These are phyloP conservation scores for Fissipunctia ypsillon DNA, from an alignment of 2,888 invertebrate species.

Conservation along the genomic window DNA sequence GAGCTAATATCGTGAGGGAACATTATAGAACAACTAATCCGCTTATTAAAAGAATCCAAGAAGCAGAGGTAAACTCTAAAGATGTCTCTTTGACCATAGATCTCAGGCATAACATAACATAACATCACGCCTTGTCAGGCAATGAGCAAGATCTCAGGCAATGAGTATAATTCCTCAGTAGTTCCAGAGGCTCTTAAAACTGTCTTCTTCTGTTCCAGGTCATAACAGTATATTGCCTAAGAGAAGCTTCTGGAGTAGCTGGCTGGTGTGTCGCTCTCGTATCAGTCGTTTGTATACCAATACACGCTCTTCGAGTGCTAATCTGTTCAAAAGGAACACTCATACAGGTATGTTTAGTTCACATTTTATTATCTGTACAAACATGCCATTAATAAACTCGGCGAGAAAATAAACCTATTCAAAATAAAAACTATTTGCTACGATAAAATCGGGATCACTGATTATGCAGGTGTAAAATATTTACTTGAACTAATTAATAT, in stretches of 20 bases:
- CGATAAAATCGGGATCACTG: conserved; percentile 36
- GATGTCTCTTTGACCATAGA: background rate
- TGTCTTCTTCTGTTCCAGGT: conserved; percentile 84
- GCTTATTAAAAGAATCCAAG: background rate
- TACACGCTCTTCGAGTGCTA: conserved; percentile 89
- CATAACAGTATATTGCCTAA: conserved; percentile 91
- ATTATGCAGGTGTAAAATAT: conserved; percentile 50
- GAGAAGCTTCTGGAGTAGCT: conserved; percentile 90
- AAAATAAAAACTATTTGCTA: conserved; percentile 38
- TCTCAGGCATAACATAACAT: no score
- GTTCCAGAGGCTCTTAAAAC: background rate
- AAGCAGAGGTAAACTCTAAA: background rate
- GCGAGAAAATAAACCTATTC: conserved; percentile 44
- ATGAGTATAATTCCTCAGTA: background rate
- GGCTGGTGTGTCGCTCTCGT: conserved; percentile 92
- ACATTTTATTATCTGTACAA: conserved; percentile 45
- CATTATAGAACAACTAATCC: background rate
- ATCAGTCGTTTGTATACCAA: conserved; percentile 95
- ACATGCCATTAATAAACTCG: conserved; percentile 55
- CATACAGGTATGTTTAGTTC: conserved; percentile 78
- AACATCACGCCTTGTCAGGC: no score
- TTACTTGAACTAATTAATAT: conserved; percentile 38
- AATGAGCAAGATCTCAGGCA: background rate
- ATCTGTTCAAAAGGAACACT: conserved; percentile 85
- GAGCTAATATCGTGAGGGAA: background rate